phyloP scores from a whole-genome alignment of 2,797 vertebrate species.

The Petrocephalus sullivani region DNA sequence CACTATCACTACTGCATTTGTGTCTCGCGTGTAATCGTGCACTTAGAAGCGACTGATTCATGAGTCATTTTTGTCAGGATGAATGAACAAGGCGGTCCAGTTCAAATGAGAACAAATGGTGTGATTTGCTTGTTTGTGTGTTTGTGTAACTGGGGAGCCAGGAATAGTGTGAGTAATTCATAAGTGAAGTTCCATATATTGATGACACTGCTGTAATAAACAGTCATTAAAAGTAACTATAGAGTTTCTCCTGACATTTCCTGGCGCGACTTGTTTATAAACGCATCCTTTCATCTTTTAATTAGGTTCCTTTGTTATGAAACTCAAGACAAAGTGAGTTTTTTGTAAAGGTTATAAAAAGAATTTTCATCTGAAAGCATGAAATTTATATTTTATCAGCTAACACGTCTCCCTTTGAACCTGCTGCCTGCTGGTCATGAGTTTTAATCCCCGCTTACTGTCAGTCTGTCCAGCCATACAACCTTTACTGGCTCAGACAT shows the following conservation, averaged over 20 bases:
- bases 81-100: background rate
- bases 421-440: background rate
- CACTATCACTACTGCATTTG: background rate
- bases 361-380: background rate
- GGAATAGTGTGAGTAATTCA: background rate
- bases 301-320: slow-evolving; percentile 10
- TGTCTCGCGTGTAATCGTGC: background rate
- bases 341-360: slow-evolving; percentile 11
- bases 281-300: background rate
- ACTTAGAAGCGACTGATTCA: background rate
- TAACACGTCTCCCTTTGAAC: background rate
- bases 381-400: background rate
- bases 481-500: background rate
- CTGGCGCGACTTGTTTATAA: background rate
- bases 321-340: background rate
- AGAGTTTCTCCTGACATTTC: background rate
- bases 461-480: background rate
- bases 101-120: slow-evolving; percentile 1
- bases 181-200: background rate
- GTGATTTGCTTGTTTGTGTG: background rate
- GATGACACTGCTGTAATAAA: background rate
- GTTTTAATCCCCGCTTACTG: background rate
- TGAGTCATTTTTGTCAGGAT: background rate
- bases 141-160: background rate
- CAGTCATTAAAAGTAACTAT: background rate